Evolutionary conservation across 2,113 vertebrate genomes (phyloP), one percentile per base, ranked within the genome.

Genomic region (Gnathonemus echidnorhynchus): DNA sequence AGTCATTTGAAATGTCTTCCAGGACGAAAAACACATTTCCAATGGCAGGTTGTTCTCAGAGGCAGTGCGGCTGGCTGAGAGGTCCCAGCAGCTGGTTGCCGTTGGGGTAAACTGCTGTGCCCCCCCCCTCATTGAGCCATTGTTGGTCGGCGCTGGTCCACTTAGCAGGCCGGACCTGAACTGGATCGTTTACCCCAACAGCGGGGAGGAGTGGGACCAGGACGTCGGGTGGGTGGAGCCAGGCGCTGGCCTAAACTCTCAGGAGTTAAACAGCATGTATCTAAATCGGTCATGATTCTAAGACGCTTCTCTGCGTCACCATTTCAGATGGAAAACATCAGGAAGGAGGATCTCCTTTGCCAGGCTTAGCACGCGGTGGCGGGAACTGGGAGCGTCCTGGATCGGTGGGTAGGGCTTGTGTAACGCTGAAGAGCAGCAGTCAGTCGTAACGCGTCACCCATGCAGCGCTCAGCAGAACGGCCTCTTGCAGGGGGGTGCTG

Each of bases 171-270:
- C 93, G 15, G 92, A 94, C 83, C 84, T 91, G 83, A 92, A 91
- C 92, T 97, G 95, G 96, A 95, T 97, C 91, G 95, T 95, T 31
- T 97, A 97, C 90, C 97, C 97, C 4, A 97, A 97, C 92, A 97
- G 95, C 50, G 96, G 96, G 45, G 96, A 96, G 83, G 92, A 90
- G 19, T 97, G 96, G 96, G 91, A 95, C 92, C 19, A 50, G 1
- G 50, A 91, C 6, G 90, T 13, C 10, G 95, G 96, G 97, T 97
- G 89, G 89, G 95, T 93, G 10, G 27, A 1, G 3, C 31, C 39
- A 49, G 9, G 9, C 15, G 8, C 21, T 27, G 21, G 21, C 10
- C 24, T 45, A 31, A n/a, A 88, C 42, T 24, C 19, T 42, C 39
- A 45, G 24, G 6, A 45, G 1, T 13, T 46, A 66, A 39, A 50